Evolutionary conservation across 1,140 invertebrate species (phyloP), one percentile per base, ranked within the genome.

Genomic region (Dendrolimus kikuchii): DNA sequence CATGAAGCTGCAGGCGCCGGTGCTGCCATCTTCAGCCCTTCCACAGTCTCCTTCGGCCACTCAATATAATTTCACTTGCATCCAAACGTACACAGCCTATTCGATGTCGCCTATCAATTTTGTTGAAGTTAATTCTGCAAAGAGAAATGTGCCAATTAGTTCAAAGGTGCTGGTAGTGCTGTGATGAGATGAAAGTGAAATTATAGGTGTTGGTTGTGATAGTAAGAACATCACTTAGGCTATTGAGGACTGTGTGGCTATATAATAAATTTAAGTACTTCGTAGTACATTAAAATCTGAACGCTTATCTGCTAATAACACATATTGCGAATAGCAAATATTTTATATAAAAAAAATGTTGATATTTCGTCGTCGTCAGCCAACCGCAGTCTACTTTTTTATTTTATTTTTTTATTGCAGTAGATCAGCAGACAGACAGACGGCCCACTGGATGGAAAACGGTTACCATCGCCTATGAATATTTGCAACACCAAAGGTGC

Each of bases 1-100:
- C 81, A 84, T 9, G 83, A 83, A 3, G 78, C 67, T 43, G 69
- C 70, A 7, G 74, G 77, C 0, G 73, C 71, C 23, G 76, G 64
- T 55, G 80, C 70, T 79, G 83, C 81, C 61, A 77, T 79, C 62
- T 73, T 77, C 51, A 46, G 10, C 37, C 63, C 46, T 39, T 49
- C 51, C 44, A 40, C 7, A 10, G 51, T 36, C 38, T 38, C 51
- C 49, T 7, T 8, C 47, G 49, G 47, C 36, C 57, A 59, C 50
- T 23, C 37, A 43, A 46, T 60, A 61, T 61, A 68, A 62, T 59
- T 61, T 59, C 70, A 69, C 57, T 77, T 55, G 40, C 68, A 56
- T 42, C 50, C 50, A 46, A 49, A 9, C 10, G 23, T 49, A 41
- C 43, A 10, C 41, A 36, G 6, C 36, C 52, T 23, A 23, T 23